A percentile compares a stretch with the other conserved stretches of the same genome.
These are phyloP conservation scores for Lasaia peninsularis DNA, from an alignment of 1,140 invertebrate species.

Conservation along the genomic window DNA sequence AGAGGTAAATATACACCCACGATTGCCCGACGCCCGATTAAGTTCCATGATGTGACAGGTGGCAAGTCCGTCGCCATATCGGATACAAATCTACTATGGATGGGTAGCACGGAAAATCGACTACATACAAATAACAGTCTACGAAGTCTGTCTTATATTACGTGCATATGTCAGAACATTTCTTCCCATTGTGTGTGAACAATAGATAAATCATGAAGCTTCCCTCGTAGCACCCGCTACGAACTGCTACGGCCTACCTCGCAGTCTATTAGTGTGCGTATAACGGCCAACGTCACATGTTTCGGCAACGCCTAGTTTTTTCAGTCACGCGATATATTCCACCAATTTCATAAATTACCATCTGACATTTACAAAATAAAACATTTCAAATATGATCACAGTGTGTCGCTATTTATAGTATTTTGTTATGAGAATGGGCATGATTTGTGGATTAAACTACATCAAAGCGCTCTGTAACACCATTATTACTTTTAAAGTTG, in stretches of 20 bases:
- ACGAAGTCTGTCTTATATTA: background rate
- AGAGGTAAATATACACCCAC: too few species aligned
- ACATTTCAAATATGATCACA: slow-evolving; percentile 3
- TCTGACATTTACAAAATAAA: slow-evolving; percentile 9
- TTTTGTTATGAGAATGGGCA: background rate
- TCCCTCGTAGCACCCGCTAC: slow-evolving; percentile 2
- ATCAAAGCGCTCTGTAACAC: too few species aligned
- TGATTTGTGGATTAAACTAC: background rate
- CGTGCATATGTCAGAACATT: background rate
- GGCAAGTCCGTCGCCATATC: too few species aligned
- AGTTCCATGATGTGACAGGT: too few species aligned
- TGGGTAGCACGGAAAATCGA: too few species aligned
- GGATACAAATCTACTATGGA: too few species aligned
- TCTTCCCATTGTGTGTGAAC: slow-evolving; percentile 3
- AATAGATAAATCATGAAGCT: slow-evolving; percentile 4
- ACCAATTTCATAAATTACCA: slow-evolving; percentile 12
- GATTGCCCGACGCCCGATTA: too few species aligned
- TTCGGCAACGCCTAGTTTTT: slow-evolving; percentile 10
- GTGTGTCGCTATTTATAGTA: background rate
- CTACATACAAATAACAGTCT: too few species aligned
- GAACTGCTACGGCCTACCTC: background rate
- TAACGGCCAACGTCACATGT: slow-evolving; percentile 1
- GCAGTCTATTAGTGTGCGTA: slow-evolving; percentile 8
- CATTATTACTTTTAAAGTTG: too few species aligned
- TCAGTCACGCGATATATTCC: slow-evolving; percentile 2